Evolutionary conservation across 2,797 vertebrate genomes (phyloP), one percentile per base, ranked within the genome.

Genomic region (Chaunax sp.): DNA sequence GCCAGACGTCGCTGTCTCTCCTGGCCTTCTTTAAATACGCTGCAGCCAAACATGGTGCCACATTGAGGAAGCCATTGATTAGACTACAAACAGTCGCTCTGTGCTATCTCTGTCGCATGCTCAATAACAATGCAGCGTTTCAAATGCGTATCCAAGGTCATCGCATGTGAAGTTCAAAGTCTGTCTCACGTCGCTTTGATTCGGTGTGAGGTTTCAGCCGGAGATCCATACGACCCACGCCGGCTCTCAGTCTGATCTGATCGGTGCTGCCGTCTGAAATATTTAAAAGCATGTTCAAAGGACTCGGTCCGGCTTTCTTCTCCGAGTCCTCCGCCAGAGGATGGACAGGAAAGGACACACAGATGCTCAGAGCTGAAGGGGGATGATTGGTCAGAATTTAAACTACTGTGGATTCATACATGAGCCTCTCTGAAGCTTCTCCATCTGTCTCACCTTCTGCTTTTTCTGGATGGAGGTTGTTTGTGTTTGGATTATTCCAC

Each of bases 201-300:
- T 82, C 46, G 65, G 64, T 73, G 72, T 77, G 45, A 62, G 81
- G 85, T 83, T 88, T 72, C 80, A 79, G 66, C 69, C 68, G 6
- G 54, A 47, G 75, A 86, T 82, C 82, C 52, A 84, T 83, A 72
- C 50, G 75, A 79, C 69, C 80, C 28, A 38, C 53, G 71, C 60
- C 33, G 64, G 58, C 68, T 75, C 73, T 78, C 64, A 18, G 53
- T 63, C 69, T 82, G 81, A 87, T 86, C 75, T 63, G 69, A 89
- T 88, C 78, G 76, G 64, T 38, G 57, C 35, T 38, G 57, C 35
- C n/a, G 54, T 77, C 51, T 85, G 65, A 87, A 87, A 82, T 75
- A 71, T 83, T 82, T 72, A 72, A 81, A 87, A 80, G 77, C 59
- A 60, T 43, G 53, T 89, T 89, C 84, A 90, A 87, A 91, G 73